Base-by-base conservation (phyloP, 1,140 invertebrate species). In the Aphis craccivora region DNA sequence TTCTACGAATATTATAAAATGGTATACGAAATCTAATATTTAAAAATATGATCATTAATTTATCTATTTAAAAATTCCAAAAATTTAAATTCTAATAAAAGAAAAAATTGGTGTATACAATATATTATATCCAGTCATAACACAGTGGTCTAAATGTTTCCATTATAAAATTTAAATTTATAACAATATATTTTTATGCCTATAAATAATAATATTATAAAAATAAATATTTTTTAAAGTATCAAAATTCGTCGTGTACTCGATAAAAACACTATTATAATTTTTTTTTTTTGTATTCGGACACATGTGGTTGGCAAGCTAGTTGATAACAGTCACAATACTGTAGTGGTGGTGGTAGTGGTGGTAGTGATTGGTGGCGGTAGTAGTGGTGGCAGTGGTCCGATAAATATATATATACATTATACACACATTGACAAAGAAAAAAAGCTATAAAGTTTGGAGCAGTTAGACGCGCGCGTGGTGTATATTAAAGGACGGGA, bases 401-500 rank as follows among this genome's bases (percentile, higher is more conserved):
- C 30, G 60, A 67, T 76, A 76, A n/a, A 76, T 76, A 76, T 76
- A 76, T 76, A 76, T 76, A 40, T 22, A 84, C 14, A 25, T 8
- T 76, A 40, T 22, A 84, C 14, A 25, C 9, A 37, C 35, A 53
- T n/a, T 37, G 87, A 89, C 87, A 37, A 37, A 53, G 87, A 51
- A 35, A 89, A 81, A 86, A 89, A 89, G 87, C 87, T n/a, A 89
- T 89, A 89, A 89, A 89, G 87, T 89, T 89, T 3, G 45, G 20
- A 9, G 87, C 48, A 53, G 87, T 89, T 89, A 89, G 45, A 53
- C n/a, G 48, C 45, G 40, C 40, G 86, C 45, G 14, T 35, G 48
- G 88, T 89, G 48, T 89, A 89, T 55, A 89, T 89, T 89, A 89
- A 55, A 89, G 88, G 35, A 89, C 88, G 88, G 48, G 51, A 37